Evolutionary conservation across 2,797 vertebrate genomes (phyloP).

Genomic region (Ateles fusciceps): DNA sequence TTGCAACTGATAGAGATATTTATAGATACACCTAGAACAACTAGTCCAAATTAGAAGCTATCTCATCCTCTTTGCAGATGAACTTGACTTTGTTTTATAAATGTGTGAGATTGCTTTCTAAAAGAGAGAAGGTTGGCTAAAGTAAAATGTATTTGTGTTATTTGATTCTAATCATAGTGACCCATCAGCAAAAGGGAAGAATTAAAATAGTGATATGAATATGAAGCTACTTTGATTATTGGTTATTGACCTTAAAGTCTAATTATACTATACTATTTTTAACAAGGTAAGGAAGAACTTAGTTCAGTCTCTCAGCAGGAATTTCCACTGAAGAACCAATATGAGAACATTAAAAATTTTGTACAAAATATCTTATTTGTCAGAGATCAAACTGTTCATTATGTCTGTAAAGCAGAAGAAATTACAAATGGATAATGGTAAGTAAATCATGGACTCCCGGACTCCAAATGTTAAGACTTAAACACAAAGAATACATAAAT

Average conservation of each 20-base stretch:
- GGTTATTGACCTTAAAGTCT: background rate
- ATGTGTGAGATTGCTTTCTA: background rate
- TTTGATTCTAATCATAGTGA: background rate
- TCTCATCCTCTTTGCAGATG: background rate
- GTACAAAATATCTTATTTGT: background rate
- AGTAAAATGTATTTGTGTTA: background rate
- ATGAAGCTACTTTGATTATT: background rate
- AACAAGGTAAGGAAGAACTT: background rate
- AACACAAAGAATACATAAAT: background rate
- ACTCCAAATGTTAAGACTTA: background rate
- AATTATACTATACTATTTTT: background rate
- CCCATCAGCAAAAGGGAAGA: background rate
- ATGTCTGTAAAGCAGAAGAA: background rate
- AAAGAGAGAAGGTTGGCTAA: background rate
- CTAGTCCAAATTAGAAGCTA: background rate
- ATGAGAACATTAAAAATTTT: background rate
- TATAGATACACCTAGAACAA: background rate
- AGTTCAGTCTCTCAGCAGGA: background rate
- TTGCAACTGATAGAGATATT: slow-evolving; percentile 14
- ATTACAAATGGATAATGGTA: background rate
- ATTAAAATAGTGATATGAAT: background rate
- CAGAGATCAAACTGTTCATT: background rate
- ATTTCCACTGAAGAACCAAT: background rate
- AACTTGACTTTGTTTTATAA: background rate
- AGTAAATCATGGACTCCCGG: background rate